Base-by-base conservation (phyloP, 1,140 invertebrate genomes). In the Magallana ariakensis region DNA sequence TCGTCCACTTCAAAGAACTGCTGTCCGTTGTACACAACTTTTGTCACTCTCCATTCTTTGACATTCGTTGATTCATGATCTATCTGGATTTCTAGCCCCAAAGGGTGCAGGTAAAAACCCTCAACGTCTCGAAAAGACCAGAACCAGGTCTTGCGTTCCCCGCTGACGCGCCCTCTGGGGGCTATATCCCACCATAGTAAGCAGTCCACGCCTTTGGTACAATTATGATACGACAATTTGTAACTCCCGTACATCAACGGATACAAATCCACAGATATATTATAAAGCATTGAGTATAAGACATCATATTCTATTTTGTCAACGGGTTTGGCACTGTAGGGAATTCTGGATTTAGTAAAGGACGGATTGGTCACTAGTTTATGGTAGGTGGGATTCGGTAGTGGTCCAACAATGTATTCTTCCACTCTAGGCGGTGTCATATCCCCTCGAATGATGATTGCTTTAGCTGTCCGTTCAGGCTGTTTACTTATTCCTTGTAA, bases 351-450 rank as follows among this genome's bases (percentile, higher is more conserved):
- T 33, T 84, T 88, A 0, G 91, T 85, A 75, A 93, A 93, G 0
- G 89, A 88, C 10, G 92, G 92, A 87, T 92, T 92, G 75, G 89
- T 90, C 16, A 90, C 89, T 19, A 88, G 86, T 54, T 70, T 81
- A 70, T 92, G 87, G 81, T 90, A 92, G 11, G 55, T 87, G 5
- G 92, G 92, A 1, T 87, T 82, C 11, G 92, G 92, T 26, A 93
- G 58, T 3, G 92, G 91, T 10, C 91, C 92, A 4, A 94, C 94
- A 33, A 92, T 87, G 83, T 92, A 93, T 83, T 94, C 94, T 62
- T 93, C 92, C 10, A 94, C 90, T n/a, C 86, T 46, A 15, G 92
- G 92, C 0, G 90, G 88, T 8, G 87, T 62, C 10, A 90, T n/a
- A 85, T 94, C 91, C 7, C 94, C 94, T 22, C 93, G 85, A 16